A percentile compares a stretch with the other conserved stretches of the same genome.
phyloP scores from a whole-genome alignment of 2,113 vertebrate genomes.

The Channa argus region DNA sequence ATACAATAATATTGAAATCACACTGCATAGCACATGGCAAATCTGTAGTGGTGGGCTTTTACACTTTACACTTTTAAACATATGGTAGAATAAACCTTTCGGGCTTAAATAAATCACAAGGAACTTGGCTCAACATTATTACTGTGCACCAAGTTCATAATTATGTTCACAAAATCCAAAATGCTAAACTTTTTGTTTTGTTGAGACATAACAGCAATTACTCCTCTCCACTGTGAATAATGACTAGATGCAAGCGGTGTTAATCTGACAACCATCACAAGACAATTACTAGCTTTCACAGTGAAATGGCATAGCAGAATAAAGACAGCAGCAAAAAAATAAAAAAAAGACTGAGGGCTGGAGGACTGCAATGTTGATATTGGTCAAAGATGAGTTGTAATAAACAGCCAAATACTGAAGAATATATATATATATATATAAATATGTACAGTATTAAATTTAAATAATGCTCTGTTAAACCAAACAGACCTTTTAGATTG shows the following conservation, averaged over 20 bases:
- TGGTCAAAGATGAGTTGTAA: not conserved
- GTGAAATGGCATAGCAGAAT: not conserved
- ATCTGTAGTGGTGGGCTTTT: not conserved
- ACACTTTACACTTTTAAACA: not conserved
- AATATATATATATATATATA: not conserved
- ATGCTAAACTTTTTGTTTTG: not conserved
- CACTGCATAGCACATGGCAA: not conserved
- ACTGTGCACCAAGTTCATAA: not conserved
- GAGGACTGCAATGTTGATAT: not conserved
- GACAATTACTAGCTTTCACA: constrained; percentile 30
- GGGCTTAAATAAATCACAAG: too few species aligned
- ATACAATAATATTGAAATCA: constrained; percentile 2
- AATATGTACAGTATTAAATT: not conserved
- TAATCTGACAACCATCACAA: constrained; percentile 15
- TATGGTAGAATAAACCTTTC: too few species aligned
- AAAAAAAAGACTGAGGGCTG: not conserved
- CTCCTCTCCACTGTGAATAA: not conserved
- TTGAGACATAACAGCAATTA: not conserved
- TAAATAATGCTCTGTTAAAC: not conserved
- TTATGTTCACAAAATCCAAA: not conserved
- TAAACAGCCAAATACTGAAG: constrained; percentile 3
- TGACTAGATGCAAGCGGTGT: constrained; percentile 7
- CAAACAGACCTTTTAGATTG: not conserved
- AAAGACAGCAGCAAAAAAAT: not conserved
- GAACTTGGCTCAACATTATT: too few species aligned